Evolutionary conservation across 2,888 invertebrate species (phyloP).

Genomic region (Agriopis leucophaearia): DNA sequence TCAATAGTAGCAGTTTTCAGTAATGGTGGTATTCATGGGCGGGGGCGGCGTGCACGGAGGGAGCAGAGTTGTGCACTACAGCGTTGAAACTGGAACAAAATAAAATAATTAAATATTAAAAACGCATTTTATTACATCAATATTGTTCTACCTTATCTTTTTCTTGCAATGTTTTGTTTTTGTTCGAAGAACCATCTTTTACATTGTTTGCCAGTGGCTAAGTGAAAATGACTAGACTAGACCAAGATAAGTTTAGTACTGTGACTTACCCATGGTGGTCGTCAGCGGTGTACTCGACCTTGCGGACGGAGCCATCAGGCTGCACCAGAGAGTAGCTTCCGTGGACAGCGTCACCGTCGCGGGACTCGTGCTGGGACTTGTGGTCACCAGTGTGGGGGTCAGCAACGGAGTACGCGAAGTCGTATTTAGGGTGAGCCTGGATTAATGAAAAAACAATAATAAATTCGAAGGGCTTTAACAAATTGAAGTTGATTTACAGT

Average conservation of each 20-base stretch:
- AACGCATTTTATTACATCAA: neutral
- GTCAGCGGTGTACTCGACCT: constrained; percentile 83
- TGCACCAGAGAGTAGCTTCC: constrained; percentile 87
- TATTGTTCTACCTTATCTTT: neutral
- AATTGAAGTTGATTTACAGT: neutral
- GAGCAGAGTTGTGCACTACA: constrained; percentile 76
- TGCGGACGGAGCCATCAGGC: constrained; percentile 83
- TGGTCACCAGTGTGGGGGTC: constrained; percentile 87
- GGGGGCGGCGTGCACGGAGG: constrained; percentile 67
- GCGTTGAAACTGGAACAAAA: constrained; percentile 77
- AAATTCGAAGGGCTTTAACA: constrained; percentile 1
- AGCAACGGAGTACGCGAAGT: constrained; percentile 84
- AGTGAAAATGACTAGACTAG: neutral
- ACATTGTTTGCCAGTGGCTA: too few species aligned
- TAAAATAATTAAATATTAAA: constrained; percentile 51
- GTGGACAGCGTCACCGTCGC: constrained; percentile 85
- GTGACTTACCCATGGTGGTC: constrained; percentile 78
- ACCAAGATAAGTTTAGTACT: neutral
- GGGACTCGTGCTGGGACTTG: constrained; percentile 83
- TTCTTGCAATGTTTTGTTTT: neutral
- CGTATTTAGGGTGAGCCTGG: constrained; percentile 75
- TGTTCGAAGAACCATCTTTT: neutral
- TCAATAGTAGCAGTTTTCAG: constrained; percentile 48
- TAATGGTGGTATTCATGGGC: constrained; percentile 65
- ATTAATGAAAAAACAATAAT: constrained; percentile 22